Conservation (phyloP, 2,797 vertebrate genomes). For the Buceros bicornis region DNA sequence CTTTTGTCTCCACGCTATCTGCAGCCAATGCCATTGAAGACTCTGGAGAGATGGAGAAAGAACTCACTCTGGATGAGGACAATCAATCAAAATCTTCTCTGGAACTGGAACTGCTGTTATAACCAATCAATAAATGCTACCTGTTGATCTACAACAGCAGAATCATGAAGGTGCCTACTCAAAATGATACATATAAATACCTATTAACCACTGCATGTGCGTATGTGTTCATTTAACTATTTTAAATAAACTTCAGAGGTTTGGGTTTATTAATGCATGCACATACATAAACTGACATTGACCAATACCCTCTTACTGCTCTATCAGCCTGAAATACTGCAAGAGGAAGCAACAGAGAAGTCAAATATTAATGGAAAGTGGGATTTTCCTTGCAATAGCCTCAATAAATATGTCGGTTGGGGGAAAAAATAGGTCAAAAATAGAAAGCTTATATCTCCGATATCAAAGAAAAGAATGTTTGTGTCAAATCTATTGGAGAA, state of each 20-base stretch:
- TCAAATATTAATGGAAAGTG: slow-evolving; percentile 28
- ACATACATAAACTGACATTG: background rate
- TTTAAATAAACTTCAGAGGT: background rate
- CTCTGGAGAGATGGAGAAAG: slow-evolving; percentile 12
- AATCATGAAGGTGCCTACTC: background rate
- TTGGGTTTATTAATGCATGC: background rate
- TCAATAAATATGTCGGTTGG: slow-evolving; percentile 34
- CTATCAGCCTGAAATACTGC: background rate
- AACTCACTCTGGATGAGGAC: slow-evolving; percentile 52
- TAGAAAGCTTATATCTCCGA: slow-evolving; percentile 31
- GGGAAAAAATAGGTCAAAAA: slow-evolving; percentile 55
- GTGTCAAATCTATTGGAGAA: slow-evolving; percentile 49
- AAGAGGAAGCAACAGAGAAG: slow-evolving; percentile 10
- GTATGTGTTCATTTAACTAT: background rate
- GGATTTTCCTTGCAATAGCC: slow-evolving; percentile 20
- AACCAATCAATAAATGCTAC: slow-evolving; percentile 55
- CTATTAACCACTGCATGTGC: background rate
- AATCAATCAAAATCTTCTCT: slow-evolving; percentile 67
- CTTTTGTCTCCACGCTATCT: background rate
- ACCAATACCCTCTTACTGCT: background rate
- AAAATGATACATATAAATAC: background rate
- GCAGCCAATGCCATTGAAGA: background rate
- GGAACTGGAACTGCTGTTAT: slow-evolving; percentile 45
- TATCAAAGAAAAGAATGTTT: slow-evolving; percentile 64
- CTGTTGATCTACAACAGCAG: slow-evolving; percentile 23